Conservation (phyloP, 2,113 vertebrate genomes). For the Burhinus bistriatus region DNA sequence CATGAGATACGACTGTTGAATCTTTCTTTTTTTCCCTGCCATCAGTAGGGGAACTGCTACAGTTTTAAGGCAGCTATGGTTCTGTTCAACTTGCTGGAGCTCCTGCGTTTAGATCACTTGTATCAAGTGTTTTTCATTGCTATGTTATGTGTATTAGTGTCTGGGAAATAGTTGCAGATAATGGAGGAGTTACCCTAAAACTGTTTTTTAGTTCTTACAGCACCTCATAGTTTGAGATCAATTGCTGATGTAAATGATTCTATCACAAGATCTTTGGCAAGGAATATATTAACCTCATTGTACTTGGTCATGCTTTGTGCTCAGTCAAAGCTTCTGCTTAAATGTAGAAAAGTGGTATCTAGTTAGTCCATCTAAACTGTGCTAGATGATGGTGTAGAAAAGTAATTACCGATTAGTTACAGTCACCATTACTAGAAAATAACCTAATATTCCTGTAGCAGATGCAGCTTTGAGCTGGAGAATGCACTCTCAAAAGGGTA, state of each 20-base stretch:
- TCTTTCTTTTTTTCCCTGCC: slow-evolving; percentile 74
- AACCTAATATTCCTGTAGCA: slow-evolving; percentile 19
- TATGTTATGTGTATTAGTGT: slow-evolving; percentile 88
- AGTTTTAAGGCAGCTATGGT: slow-evolving; percentile 95
- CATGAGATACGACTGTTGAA: slow-evolving; percentile 97
- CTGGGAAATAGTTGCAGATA: slow-evolving; percentile 85
- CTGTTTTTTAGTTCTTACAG: slow-evolving; percentile 82
- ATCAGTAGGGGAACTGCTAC: slow-evolving; percentile 82
- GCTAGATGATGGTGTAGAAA: slow-evolving; percentile 11
- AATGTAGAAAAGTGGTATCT: slow-evolving; percentile 75
- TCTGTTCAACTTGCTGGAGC: slow-evolving; percentile 88
- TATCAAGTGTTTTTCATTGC: slow-evolving; percentile 89
- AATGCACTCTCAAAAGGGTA: slow-evolving; percentile 4
- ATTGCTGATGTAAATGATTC: slow-evolving; percentile 87
- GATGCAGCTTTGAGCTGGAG: slow-evolving; percentile 13
- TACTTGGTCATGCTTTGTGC: slow-evolving; percentile 87
- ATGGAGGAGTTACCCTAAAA: slow-evolving; percentile 84
- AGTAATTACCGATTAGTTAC: slow-evolving; percentile 22
- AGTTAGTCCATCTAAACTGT: slow-evolving; percentile 72
- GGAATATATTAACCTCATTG: slow-evolving; percentile 85
- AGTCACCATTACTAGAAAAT: slow-evolving; percentile 25
- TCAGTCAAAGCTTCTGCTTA: slow-evolving; percentile 81
- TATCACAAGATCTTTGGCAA: slow-evolving; percentile 89
- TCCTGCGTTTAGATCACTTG: slow-evolving; percentile 90
- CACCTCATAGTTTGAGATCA: slow-evolving; percentile 82